Base-by-base conservation (phyloP, 2,888 invertebrate genomes). In the Oscheius sp. region DNA sequence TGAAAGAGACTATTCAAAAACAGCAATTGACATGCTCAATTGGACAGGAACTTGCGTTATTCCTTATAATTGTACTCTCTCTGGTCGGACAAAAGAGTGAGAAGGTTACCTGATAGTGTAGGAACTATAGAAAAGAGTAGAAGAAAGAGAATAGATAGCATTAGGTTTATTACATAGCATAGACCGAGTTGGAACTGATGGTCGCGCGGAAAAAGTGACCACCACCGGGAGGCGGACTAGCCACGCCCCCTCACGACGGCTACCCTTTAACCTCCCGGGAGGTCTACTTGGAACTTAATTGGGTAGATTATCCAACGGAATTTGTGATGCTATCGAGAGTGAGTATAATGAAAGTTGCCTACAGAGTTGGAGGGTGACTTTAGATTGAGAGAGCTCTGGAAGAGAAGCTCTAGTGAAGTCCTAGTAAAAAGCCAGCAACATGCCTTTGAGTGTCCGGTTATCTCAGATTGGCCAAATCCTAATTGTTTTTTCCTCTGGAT, bases 1-100 rank as follows among this genome's bases (percentile, higher is more conserved):
- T 84, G 77, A 59, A 86, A 85, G n/a, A 55, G 60, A 60, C 42
- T 2, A 11, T 47, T 32, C 5, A 13, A 42, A 63, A n/a, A 3
- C 10, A 32, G n/a, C 13, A 33, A 57, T 32, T 42, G 1, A 13
- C 50, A 65, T 33, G 50, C 29, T 50, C 50, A 65, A 50, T 48
- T 65, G 42, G 50, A 32, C 65, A 50, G 48, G 33, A 50, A 65
- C 29, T 11, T 47, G 13, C 32, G 51, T 21, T 48, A 48, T 65
- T 65, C 60, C 60, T 21, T 10, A 53, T 53, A 53, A 53, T 53
- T 53, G 53, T 53, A 21, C n/a, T 29, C 5, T 50, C 50, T n/a
- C 21, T 53, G 21, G 53, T 4, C 53, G 53, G 55, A 32, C 32
- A 29, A 35, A 50, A 74, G 48, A 55, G 35, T 29, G 10, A 37